Conservation (phyloP, 2,113 vertebrate species). For the Psammodynastes pulverulentus region DNA sequence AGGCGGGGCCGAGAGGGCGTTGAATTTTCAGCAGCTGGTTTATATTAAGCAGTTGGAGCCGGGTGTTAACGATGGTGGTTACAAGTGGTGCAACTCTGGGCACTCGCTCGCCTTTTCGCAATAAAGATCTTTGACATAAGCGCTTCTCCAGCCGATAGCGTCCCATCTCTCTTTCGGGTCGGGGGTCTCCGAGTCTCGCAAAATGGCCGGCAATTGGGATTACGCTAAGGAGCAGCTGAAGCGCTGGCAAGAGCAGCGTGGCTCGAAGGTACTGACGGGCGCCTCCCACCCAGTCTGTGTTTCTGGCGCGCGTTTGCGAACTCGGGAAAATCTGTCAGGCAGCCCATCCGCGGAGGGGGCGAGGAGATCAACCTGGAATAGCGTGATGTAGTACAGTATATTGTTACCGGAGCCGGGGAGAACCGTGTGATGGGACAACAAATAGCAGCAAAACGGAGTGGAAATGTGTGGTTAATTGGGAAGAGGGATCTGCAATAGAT, state of each 20-base stretch:
- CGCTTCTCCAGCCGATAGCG: no score
- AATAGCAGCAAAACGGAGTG: background rate
- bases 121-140: background rate
- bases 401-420: background rate
- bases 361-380: background rate
- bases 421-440: background rate
- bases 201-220: slow-evolving; percentile 70
- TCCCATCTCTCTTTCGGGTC: background rate
- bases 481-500: background rate
- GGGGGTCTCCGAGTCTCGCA: slow-evolving; percentile 21
- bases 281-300: fast-evolving
- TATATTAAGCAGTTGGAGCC: background rate
- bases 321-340: background rate
- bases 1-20: background rate
- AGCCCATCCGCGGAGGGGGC: background rate
- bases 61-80: background rate
- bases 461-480: background rate
- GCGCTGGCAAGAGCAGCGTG: slow-evolving; percentile 75
- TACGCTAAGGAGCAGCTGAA: slow-evolving; percentile 85
- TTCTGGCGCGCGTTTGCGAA: background rate
- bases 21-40: no score
- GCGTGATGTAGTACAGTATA: background rate
- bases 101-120: fast-evolving
- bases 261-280: slow-evolving; percentile 68
- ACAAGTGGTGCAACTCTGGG: fast-evolving